Evolutionary conservation across 1,140 invertebrate genomes (phyloP).

Genomic region (Drosophila pseudoobscura): DNA sequence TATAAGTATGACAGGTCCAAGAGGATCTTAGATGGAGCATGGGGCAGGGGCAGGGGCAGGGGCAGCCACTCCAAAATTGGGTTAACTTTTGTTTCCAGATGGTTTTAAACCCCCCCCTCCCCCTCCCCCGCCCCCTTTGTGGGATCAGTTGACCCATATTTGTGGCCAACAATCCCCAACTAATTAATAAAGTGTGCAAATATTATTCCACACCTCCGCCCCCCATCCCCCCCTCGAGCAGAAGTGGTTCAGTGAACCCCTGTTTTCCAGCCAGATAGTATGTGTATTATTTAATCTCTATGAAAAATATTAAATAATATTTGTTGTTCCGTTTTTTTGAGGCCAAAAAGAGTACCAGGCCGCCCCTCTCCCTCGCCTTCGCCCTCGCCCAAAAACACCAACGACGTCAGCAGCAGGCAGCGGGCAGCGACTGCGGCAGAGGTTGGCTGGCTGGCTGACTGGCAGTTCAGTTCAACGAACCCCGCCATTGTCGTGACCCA

Average conservation of each 20-base stretch:
- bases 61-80: too few species aligned
- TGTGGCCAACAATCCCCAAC: constrained; percentile 27
- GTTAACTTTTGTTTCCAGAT: too few species aligned
- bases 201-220: constrained; percentile 16
- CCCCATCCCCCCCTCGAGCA: too few species aligned
- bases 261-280: not conserved
- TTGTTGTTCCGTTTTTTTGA: constrained; percentile 60
- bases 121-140: too few species aligned
- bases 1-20: constrained; percentile 64
- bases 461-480: constrained; percentile 83
- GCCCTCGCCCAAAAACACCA: constrained; percentile 54
- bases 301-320: constrained; percentile 76
- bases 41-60: not conserved
- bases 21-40: constrained; percentile 68
- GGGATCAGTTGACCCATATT: constrained; percentile 14
- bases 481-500: constrained; percentile 83
- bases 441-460: constrained; percentile 53
- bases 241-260: too few species aligned
- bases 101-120: too few species aligned
- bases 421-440: constrained; percentile 54
- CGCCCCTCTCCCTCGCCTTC: constrained; percentile 3
- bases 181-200: constrained; percentile 50
- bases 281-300: constrained; percentile 42
- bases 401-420: constrained; percentile 29
- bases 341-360: constrained; percentile 55